A percentile compares a stretch with the other conserved stretches of the same genome.
These are phyloP conservation scores for Crossaster papposus DNA, from an alignment of 53 echinoderm and acorn worm genomes.

Conservation along the genomic window DNA sequence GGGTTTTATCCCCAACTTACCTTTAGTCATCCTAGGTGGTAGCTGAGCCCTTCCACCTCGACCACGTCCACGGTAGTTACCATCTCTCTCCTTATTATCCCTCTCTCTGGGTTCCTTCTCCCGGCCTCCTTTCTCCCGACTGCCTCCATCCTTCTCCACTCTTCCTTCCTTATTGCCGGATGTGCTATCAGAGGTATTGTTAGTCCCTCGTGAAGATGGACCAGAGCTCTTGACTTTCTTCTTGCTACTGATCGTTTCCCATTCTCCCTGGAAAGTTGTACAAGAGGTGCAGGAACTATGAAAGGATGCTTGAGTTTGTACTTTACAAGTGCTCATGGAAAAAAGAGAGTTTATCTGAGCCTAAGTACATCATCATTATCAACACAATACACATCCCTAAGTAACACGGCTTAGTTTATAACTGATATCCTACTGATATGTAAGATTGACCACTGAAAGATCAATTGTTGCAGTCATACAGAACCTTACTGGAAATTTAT, in stretches of 20 bases:
- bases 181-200: slow-evolving; percentile 64
- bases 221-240: slow-evolving; percentile 80
- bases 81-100: slow-evolving; percentile 62
- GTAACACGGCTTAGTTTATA: too few species aligned
- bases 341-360: too few species aligned
- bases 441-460: too few species aligned
- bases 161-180: slow-evolving; percentile 70
- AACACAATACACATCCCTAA: too few species aligned
- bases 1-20: slow-evolving; percentile 35
- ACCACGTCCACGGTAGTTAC: slow-evolving; percentile 68
- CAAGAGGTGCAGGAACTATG: too few species aligned
- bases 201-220: slow-evolving; percentile 62
- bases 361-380: too few species aligned
- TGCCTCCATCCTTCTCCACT: slow-evolving; percentile 68
- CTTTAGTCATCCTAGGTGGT: slow-evolving; percentile 97
- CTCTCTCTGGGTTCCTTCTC: slow-evolving; percentile 57
- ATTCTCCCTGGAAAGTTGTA: slow-evolving; percentile 74
- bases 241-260: slow-evolving; percentile 92
- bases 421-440: too few species aligned
- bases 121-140: slow-evolving; percentile 66
- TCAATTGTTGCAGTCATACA: too few species aligned
- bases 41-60: slow-evolving; percentile 86
- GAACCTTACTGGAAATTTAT: too few species aligned
- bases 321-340: too few species aligned
- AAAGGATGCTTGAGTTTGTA: too few species aligned